These are phyloP conservation scores for Strongylocentrotus purpuratus DNA, from an alignment of 35 echinoderm and acorn worm genomes.

Conservation along the genomic window DNA sequence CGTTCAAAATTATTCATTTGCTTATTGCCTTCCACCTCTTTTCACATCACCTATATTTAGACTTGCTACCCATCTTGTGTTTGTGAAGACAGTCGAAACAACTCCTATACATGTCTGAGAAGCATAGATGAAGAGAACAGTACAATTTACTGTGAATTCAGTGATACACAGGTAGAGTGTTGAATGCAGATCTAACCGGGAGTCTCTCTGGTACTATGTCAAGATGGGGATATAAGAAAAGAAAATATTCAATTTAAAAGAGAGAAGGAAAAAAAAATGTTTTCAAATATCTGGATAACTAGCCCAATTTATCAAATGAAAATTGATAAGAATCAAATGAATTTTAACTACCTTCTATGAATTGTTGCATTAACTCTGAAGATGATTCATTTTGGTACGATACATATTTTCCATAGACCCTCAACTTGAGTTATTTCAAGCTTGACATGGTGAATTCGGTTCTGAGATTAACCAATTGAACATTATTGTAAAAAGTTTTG, in stretches of 20 bases:
- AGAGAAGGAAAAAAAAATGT: background rate
- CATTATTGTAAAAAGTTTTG: background rate
- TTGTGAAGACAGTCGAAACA: conserved; percentile 92
- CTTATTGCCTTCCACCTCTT: background rate
- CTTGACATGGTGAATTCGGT: background rate
- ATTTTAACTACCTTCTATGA: background rate
- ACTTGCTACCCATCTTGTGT: conserved; percentile 88
- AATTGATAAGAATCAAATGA: background rate
- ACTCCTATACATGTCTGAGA: conserved; percentile 84
- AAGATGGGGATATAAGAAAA: background rate
- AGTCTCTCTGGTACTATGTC: background rate
- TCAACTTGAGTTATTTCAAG: background rate
- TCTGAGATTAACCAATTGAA: background rate
- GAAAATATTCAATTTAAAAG: background rate
- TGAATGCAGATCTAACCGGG: background rate
- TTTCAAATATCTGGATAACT: background rate
- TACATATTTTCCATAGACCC: background rate
- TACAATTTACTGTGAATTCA: conserved; percentile 86
- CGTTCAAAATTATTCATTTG: background rate
- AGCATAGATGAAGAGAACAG: conserved; percentile 54
- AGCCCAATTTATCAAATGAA: background rate
- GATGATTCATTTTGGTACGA: background rate
- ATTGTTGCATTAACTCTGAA: background rate
- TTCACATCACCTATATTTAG: conserved; percentile 41
- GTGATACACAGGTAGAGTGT: conserved; percentile 75